phyloP scores from a whole-genome alignment of 2,113 vertebrate species.

The Tetraodon nigroviridis region DNA sequence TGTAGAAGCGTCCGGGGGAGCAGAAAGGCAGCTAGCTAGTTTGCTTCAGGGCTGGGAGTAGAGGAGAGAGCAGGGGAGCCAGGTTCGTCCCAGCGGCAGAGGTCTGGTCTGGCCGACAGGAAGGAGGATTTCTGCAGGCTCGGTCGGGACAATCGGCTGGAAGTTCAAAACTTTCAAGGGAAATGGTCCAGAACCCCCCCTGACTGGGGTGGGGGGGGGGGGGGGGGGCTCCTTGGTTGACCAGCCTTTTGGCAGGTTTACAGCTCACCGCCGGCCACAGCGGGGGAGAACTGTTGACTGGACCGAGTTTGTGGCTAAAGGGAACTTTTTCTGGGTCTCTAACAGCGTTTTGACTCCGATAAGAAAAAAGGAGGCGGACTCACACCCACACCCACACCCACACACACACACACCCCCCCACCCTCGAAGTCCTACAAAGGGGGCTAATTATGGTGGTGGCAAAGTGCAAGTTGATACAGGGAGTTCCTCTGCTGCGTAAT shows the following conservation, averaged over 20 bases:
- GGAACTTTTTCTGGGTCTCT: conserved; percentile 12
- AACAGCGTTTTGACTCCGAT: conserved; percentile 51
- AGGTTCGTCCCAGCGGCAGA: no score
- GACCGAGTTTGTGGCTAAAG: conserved; percentile 17
- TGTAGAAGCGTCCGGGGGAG: no score
- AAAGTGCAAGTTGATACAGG: conserved; percentile 41
- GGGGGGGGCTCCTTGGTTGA: conserved; percentile 10
- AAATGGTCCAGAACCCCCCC: no score
- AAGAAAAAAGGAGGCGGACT: conserved; percentile 21
- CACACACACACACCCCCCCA: conserved; percentile 12
- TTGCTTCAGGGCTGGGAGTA: no score
- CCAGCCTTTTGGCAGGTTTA: conserved; percentile 6
- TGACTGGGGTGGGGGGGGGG: neutral
- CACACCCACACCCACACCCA: conserved; percentile 18
- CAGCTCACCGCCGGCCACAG: neutral
- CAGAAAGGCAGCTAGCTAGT: no score
- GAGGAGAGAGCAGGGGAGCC: no score
- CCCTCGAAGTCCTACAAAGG: conserved; percentile 22
- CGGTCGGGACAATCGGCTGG: no score
- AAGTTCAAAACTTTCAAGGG: no score
- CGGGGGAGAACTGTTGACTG: neutral
- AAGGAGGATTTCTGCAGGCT: no score
- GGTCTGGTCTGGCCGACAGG: no score
- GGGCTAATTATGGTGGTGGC: conserved; percentile 53
- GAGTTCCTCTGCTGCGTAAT: conserved; percentile 53